Conservation (phyloP, 2,888 invertebrate species). For the Aleiodes testaceus region DNA sequence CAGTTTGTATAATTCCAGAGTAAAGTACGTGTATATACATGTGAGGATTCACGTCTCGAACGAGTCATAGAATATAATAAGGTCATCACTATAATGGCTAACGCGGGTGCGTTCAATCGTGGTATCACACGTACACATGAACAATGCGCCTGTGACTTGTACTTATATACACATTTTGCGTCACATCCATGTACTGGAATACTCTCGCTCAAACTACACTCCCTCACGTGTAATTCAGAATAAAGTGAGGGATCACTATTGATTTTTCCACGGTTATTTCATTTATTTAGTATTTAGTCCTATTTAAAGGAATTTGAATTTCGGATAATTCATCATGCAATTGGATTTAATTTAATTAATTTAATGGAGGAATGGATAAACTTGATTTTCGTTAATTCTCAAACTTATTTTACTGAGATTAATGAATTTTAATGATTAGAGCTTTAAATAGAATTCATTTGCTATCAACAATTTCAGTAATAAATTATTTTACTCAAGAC, state of each 20-base stretch:
- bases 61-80: conserved; percentile 29
- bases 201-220: neutral
- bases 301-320: no score
- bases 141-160: no score
- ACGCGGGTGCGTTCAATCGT: conserved; percentile 31
- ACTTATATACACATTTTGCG: conserved; percentile 4
- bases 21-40: neutral
- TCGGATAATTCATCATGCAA: no score
- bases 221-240: neutral
- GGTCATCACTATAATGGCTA: conserved; percentile 23
- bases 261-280: conserved; percentile 35
- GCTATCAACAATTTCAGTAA: no score
- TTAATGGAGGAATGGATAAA: no score
- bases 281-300: conserved; percentile 24
- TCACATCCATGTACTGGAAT: conserved; percentile 10
- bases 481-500: no score
- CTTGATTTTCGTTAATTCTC: no score
- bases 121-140: conserved; percentile 22
- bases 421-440: no score
- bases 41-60: neutral
- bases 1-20: neutral
- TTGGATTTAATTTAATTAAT: no score
- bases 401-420: no score
- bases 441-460: no score
- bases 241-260: conserved; percentile 13